Conservation (phyloP, 2,113 vertebrate genomes). For the Aplodontia rufa region DNA sequence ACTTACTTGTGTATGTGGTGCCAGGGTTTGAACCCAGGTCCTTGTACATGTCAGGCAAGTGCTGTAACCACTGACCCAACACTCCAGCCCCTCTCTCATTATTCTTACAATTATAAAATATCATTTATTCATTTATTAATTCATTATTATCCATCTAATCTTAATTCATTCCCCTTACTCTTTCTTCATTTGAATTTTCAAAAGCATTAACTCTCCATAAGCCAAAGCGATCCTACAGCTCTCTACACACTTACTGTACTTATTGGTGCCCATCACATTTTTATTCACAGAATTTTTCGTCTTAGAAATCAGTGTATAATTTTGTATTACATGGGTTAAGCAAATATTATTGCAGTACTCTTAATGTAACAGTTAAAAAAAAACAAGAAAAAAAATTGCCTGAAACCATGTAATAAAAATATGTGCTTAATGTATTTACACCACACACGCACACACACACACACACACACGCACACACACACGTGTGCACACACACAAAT, state of each 20-base stretch:
- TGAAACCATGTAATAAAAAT: conserved; percentile 31
- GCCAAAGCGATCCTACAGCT: neutral
- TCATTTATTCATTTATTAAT: neutral
- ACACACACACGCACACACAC: neutral
- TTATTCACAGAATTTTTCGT: conserved; percentile 1
- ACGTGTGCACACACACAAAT: neutral
- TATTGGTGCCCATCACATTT: neutral
- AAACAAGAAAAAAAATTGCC: neutral
- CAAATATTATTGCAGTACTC: neutral
- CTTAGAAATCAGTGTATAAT: neutral
- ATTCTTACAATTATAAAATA: neutral
- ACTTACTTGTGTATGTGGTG: too few species aligned
- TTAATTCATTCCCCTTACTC: neutral
- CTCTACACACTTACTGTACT: neutral
- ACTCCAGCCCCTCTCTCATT: too few species aligned
- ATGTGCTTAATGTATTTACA: neutral
- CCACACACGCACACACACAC: neutral
- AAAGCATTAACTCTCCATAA: neutral
- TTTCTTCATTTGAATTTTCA: neutral
- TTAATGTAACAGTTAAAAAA: neutral
- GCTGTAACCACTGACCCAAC: too few species aligned
- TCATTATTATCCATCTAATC: neutral
- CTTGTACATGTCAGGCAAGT: too few species aligned
- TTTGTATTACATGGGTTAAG: neutral
- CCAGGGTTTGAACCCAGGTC: too few species aligned